Conservation (phyloP, 1,140 invertebrate genomes). For the Leptinotarsa lineolata region DNA sequence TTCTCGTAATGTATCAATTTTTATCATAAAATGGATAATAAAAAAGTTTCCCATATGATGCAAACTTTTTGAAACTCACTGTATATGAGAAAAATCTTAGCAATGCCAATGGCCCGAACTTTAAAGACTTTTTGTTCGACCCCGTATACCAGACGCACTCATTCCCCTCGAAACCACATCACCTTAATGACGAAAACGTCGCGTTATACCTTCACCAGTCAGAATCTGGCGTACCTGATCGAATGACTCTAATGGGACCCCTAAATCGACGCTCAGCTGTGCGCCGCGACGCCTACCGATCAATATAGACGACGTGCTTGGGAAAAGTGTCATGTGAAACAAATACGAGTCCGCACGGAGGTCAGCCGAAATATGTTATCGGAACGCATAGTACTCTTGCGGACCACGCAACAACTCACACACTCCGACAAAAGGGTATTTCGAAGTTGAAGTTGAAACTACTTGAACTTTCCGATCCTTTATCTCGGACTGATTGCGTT, state of each 20-base stretch:
- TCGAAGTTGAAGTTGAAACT: too few relatives aligned
- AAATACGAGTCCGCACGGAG: constrained; percentile 36
- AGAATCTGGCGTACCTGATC: not conserved
- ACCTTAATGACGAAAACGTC: not conserved
- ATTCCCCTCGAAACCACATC: not conserved
- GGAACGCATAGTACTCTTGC: constrained; percentile 31
- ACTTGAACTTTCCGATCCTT: too few relatives aligned
- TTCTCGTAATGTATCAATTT: too few relatives aligned
- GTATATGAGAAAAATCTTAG: too few relatives aligned
- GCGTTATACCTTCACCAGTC: not conserved
- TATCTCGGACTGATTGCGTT: too few relatives aligned
- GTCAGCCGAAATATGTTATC: constrained; percentile 34
- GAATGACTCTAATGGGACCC: constrained; percentile 2
- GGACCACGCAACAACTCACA: not conserved
- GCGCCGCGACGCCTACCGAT: constrained; percentile 33
- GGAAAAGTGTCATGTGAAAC: constrained; percentile 41
- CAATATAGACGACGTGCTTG: constrained; percentile 39
- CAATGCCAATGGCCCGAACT: too few relatives aligned
- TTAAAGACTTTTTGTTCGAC: too few relatives aligned
- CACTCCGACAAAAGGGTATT: too few relatives aligned
- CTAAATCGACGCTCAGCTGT: constrained; percentile 5
- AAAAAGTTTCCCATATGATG: too few relatives aligned
- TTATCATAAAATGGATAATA: too few relatives aligned
- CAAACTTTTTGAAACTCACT: too few relatives aligned
- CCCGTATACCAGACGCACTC: too few relatives aligned